phyloP scores from a whole-genome alignment of 1,140 invertebrate species.

The Procambarus virginalis region DNA sequence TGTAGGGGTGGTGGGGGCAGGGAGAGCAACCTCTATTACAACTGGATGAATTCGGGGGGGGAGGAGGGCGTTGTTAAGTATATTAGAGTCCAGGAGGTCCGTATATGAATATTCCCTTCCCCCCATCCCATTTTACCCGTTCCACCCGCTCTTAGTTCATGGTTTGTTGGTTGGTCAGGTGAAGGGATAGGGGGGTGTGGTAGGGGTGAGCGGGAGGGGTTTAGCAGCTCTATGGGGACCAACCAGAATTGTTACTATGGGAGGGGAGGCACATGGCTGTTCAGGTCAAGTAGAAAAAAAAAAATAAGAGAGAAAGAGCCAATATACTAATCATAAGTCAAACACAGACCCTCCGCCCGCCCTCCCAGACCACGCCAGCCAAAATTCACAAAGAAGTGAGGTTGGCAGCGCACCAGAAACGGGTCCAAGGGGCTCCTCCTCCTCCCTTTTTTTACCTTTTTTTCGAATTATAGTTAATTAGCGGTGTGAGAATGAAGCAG shows the following conservation, averaged over 20 bases:
- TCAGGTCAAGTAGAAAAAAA: neutral
- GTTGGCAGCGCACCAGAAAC: slow-evolving; percentile 63
- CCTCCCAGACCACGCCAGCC: slow-evolving; percentile 47
- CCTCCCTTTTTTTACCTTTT: slow-evolving; percentile 20
- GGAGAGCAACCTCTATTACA: no score
- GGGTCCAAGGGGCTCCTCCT: slow-evolving; percentile 29
- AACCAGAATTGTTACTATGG: neutral
- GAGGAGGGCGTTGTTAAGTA: slow-evolving; percentile 40
- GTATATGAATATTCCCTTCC: no score
- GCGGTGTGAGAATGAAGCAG: slow-evolving; percentile 41
- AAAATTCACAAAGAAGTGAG: slow-evolving; percentile 64
- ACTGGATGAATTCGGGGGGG: slow-evolving; percentile 30
- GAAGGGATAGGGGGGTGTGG: neutral
- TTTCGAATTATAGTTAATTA: slow-evolving; percentile 67
- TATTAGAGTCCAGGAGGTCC: neutral
- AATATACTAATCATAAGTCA: slow-evolving; percentile 14
- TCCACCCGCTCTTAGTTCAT: neutral
- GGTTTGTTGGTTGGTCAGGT: slow-evolving; percentile 13
- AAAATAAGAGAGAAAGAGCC: neutral
- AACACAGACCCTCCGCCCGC: slow-evolving; percentile 15
- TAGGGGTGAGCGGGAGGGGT: neutral
- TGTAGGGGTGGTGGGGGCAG: no score
- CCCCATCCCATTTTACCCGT: no score
- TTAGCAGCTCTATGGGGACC: neutral
- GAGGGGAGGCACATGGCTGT: no score